These are phyloP conservation scores for Chiroxiphia lanceolata DNA, from an alignment of 2,797 vertebrate genomes.

Conservation along the genomic window DNA sequence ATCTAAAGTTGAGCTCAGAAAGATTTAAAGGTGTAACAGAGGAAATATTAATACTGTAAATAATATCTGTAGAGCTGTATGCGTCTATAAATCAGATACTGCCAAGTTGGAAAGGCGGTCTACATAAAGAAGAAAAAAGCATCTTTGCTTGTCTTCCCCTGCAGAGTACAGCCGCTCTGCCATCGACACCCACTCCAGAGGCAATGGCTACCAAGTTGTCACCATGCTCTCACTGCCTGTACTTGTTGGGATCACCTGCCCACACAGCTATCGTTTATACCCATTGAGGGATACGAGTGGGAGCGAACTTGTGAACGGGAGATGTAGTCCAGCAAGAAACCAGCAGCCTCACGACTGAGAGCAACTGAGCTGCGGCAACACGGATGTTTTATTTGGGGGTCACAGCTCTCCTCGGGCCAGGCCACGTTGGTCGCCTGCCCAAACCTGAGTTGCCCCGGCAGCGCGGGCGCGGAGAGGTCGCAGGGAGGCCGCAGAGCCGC, in stretches of 20 bases:
- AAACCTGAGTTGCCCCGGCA: background rate
- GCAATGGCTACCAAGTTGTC: fast-evolving
- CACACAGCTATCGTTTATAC: fast-evolving
- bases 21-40: conserved; percentile 71
- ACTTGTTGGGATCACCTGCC: background rate
- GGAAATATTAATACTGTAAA: conserved; percentile 68
- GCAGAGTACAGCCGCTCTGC: background rate
- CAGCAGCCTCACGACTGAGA: fast-evolving
- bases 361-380: background rate
- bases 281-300: fast-evolving
- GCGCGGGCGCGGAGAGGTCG: background rate
- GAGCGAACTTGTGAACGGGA: fast-evolving
- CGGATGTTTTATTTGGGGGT: fast-evolving
- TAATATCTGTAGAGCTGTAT: conserved; percentile 43
- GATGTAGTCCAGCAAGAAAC: fast-evolving
- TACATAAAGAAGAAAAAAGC: background rate
- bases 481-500: background rate
- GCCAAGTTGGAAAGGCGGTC: background rate
- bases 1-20: conserved; percentile 6
- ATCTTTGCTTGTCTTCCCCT: background rate
- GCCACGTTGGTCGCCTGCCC: fast-evolving
- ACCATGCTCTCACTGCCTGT: fast-evolving
- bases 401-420: background rate
- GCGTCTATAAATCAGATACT: conserved; percentile 4
- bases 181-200: background rate